Percentiles rank a stretch among this genome's conserved stretches.
Evolutionary conservation across 2,113 vertebrate species (phyloP).

Genomic region (Forbesichthys agassizii): DNA sequence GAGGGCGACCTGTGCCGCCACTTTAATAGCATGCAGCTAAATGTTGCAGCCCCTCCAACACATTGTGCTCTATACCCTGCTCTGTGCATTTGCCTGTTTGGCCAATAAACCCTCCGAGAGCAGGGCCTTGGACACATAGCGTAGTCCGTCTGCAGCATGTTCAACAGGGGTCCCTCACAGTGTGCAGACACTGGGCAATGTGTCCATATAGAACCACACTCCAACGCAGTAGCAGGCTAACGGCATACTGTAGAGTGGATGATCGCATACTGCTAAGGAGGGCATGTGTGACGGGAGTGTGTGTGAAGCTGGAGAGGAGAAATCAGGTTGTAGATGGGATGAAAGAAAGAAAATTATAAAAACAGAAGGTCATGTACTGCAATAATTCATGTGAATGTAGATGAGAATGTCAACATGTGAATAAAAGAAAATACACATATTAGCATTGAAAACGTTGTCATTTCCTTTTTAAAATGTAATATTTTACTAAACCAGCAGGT

Average conservation of each 20-base stretch:
- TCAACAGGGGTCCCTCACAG: too few relatives aligned
- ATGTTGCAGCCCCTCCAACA: not conserved
- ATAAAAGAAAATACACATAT: too few relatives aligned
- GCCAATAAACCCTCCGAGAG: not conserved
- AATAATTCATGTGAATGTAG: too few relatives aligned
- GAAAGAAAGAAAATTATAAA: too few relatives aligned
- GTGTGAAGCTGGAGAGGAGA: not conserved
- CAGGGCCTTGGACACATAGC: too few relatives aligned
- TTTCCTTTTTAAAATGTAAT: too few relatives aligned
- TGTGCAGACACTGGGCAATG: not conserved
- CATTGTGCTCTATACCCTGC: not conserved
- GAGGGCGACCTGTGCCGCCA: conserved; percentile 38
- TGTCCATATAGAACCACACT: conserved; percentile 23
- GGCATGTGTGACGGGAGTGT: not conserved
- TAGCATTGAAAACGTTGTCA: too few relatives aligned
- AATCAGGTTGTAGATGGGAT: not conserved
- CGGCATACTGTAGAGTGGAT: not conserved
- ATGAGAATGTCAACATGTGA: too few relatives aligned
- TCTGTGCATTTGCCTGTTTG: not conserved
- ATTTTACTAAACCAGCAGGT: not conserved
- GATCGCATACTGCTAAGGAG: not conserved
- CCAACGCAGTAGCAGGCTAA: conserved; percentile 20
- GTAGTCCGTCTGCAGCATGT: not conserved
- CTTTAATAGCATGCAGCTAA: not conserved
- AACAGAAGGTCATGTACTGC: too few relatives aligned